Percentiles rank a stretch among this genome's conserved stretches.
Conservation (phyloP, 1,140 invertebrate genomes). For the Cepaea nemoralis region DNA sequence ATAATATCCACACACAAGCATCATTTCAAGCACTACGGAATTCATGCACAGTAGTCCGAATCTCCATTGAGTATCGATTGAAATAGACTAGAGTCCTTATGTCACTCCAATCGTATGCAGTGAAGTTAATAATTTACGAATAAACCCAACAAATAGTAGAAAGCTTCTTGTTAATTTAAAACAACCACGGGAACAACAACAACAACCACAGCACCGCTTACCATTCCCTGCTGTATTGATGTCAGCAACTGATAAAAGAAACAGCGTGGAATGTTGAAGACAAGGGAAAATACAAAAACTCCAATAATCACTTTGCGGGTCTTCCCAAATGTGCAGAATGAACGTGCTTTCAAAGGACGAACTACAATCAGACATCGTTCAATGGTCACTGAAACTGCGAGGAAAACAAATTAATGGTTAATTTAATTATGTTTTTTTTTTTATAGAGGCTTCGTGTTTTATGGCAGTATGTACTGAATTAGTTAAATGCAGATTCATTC, state of each 20-base stretch:
- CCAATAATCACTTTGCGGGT: conserved; percentile 39
- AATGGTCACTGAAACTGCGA: conserved; percentile 24
- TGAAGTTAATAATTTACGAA: background rate
- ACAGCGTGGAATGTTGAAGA: conserved; percentile 50
- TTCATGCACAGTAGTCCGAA: background rate
- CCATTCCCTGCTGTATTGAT: background rate
- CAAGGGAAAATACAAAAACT: conserved; percentile 46
- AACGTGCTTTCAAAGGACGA: conserved; percentile 37
- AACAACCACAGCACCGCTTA: background rate
- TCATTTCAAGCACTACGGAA: no score
- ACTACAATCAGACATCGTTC: conserved; percentile 45
- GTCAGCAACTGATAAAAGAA: conserved; percentile 38
- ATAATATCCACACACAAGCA: no score
- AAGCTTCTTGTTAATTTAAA: background rate
- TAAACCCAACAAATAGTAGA: no score
- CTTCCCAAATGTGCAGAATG: conserved; percentile 46
- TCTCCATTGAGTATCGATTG: no score
- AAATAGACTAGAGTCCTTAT: no score
- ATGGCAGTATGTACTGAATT: no score
- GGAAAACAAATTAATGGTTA: background rate
- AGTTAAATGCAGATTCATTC: no score
- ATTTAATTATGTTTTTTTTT: no score
- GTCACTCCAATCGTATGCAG: background rate
- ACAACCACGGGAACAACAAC: background rate
- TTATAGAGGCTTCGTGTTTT: no score